Conservation (phyloP, 2,113 vertebrate genomes). For the Lynx canadensis region DNA sequence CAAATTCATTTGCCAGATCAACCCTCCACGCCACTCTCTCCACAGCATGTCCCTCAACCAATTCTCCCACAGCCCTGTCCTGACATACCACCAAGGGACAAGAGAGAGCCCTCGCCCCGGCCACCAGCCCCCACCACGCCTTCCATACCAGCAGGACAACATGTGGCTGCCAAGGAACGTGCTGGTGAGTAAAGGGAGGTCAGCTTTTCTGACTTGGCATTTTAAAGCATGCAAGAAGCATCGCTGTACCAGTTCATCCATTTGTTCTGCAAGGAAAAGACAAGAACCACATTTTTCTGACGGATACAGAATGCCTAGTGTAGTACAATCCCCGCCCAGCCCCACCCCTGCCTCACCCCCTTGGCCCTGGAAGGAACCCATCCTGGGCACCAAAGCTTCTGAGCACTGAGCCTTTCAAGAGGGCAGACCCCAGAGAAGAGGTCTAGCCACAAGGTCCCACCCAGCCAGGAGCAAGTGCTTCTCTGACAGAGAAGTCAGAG, state of each 20-base stretch:
- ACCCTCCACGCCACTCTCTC: not conserved
- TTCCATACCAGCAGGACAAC: constrained; percentile 95
- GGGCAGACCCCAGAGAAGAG: not conserved
- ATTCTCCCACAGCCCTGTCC: not conserved
- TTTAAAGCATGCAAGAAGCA: constrained; percentile 97
- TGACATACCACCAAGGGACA: not conserved
- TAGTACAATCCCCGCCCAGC: accelerated
- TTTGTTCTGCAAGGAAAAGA: constrained; percentile 89
- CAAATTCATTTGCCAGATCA: not conserved
- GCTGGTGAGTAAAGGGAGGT: constrained; percentile 96
- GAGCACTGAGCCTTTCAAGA: not conserved
- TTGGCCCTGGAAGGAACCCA: not conserved
- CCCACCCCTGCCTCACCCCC: no score
- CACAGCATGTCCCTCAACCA: not conserved
- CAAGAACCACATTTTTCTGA: constrained; percentile 4
- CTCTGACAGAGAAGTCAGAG: not conserved
- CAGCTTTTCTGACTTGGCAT: constrained; percentile 94
- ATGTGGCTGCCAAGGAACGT: constrained; percentile 95
- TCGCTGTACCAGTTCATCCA: constrained; percentile 92
- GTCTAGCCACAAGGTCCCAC: not conserved
- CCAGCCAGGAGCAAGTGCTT: not conserved
- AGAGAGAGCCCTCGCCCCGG: accelerated
- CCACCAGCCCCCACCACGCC: not conserved
- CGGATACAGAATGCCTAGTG: not conserved
- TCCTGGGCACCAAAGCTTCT: not conserved